Evolutionary conservation across 2,888 invertebrate genomes (phyloP).

Genomic region (Drosophila anomalata): DNA sequence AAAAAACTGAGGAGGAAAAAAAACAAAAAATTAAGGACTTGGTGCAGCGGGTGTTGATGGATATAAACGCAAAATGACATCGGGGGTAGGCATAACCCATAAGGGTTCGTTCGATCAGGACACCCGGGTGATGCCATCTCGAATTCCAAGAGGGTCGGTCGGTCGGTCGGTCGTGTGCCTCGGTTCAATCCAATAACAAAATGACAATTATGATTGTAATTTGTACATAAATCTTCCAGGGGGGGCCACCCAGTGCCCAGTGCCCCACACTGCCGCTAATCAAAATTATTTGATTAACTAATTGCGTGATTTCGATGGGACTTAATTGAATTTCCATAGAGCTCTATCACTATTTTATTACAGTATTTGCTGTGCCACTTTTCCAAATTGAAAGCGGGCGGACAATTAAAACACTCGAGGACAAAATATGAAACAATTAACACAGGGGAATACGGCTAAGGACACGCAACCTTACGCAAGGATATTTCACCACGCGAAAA

Average conservation of each 20-base stretch:
- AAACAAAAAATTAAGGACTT: conserved; percentile 32
- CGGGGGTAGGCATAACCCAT: conserved; percentile 62
- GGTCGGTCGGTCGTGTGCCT: conserved; percentile 56
- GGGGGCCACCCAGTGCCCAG: background rate
- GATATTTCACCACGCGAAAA: conserved; percentile 12
- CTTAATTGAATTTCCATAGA: conserved; percentile 78
- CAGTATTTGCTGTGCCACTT: conserved; percentile 65
- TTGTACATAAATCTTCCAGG: conserved; percentile 66
- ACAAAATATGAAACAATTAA: conserved; percentile 81
- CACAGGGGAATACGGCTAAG: conserved; percentile 56
- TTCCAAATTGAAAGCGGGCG: conserved; percentile 67
- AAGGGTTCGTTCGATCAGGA: conserved; percentile 26
- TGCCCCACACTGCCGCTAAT: conserved; percentile 39
- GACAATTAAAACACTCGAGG: conserved; percentile 71
- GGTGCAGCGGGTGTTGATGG: conserved; percentile 64
- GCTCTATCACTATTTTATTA: conserved; percentile 49
- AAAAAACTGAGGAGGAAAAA: conserved; percentile 18
- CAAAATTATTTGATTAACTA: conserved; percentile 82
- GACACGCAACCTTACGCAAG: conserved; percentile 75
- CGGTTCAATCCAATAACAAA: conserved; percentile 55
- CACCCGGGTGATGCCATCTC: conserved; percentile 29
- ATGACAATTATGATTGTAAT: conserved; percentile 69
- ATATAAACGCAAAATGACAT: conserved; percentile 76
- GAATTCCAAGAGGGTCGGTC: conserved; percentile 19
- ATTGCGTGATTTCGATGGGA: conserved; percentile 82